These are phyloP conservation scores for Lepidocolaptes lacrymiger DNA, from an alignment of 2,797 vertebrate species.

Conservation along the genomic window DNA sequence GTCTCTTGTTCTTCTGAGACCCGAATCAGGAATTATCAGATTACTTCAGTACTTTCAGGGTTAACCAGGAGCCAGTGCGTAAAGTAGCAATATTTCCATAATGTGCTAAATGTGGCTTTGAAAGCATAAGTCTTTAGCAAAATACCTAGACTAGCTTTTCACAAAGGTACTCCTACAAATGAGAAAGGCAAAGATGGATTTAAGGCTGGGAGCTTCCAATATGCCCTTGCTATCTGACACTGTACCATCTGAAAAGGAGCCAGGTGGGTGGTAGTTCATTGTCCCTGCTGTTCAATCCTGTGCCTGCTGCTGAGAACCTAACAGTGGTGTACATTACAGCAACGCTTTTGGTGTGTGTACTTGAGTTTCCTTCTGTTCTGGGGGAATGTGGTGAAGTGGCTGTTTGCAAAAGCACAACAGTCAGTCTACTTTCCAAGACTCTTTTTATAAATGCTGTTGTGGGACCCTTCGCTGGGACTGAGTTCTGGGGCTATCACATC, in stretches of 20 bases:
- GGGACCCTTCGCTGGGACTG: background rate
- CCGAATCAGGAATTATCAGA: background rate
- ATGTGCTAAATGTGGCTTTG: background rate
- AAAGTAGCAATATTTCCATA: background rate
- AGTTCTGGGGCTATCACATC: background rate
- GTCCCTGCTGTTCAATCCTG: background rate
- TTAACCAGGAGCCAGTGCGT: background rate
- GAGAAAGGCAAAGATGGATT: background rate
- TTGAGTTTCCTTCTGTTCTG: background rate
- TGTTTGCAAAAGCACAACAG: background rate
- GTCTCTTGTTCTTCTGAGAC: background rate
- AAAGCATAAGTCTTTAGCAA: background rate
- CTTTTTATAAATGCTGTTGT: background rate
- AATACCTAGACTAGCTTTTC: background rate
- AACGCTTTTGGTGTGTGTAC: background rate
- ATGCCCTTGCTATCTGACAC: background rate
- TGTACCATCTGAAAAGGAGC: background rate
- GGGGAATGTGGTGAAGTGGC: background rate
- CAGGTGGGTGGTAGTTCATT: background rate
- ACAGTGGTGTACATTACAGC: conserved; percentile 12
- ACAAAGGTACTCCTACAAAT: background rate
- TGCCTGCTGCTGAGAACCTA: conserved; percentile 42
- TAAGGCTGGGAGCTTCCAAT: background rate
- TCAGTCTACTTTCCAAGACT: background rate
- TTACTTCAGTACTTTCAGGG: background rate